Evolutionary conservation across 2,888 invertebrate genomes (phyloP), one percentile per base, ranked within the genome.

Genomic region (Cataglyphis livida): DNA sequence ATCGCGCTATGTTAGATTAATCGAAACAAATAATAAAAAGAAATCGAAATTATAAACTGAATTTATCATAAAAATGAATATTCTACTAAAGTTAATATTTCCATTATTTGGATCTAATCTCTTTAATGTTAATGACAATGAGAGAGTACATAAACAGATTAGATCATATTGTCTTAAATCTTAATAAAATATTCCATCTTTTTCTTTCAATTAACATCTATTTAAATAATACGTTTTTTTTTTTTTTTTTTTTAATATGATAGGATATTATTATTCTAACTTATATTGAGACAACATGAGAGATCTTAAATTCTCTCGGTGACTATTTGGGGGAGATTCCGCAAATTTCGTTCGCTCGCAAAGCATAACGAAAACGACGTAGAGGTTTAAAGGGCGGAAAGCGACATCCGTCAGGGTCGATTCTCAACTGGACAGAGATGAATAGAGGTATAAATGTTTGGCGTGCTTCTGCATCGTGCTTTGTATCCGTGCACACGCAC

Each of bases 381-480:
- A 35, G 44, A 70, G 18, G 59, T 59, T 79, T 71, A 79, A 61
- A 79, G n/a, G 48, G 59, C 78, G 44, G 71, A 59, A 61, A 79
- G 78, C 78, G 78, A 71, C 78, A 59, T 79, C 78, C 59, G 59
- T 71, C 78, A 71, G 59, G 71, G 28, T 48, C 71, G 78, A 71
- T 44, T 59, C 78, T 71, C 71, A 79, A 79, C 59, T 71, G 21
- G 78, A 79, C 59, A 18, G 71, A 75, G 84, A 88, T 88, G 86
- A 87, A 88, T 87, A 82, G 87, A 85, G 75, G 83, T 79, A 74
- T 88, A 85, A 87, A 87, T 88, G 85, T 82, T 82, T 81, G 59
- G 84, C 81, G 85, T 85, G 71, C 82, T 84, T 87, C 76, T 79
- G 71, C 71, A 79, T 44, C 59, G 44, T 59, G 71, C 71, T 71